Conservation (phyloP, 2,113 vertebrate species). For the Pseudorasbora parva region DNA sequence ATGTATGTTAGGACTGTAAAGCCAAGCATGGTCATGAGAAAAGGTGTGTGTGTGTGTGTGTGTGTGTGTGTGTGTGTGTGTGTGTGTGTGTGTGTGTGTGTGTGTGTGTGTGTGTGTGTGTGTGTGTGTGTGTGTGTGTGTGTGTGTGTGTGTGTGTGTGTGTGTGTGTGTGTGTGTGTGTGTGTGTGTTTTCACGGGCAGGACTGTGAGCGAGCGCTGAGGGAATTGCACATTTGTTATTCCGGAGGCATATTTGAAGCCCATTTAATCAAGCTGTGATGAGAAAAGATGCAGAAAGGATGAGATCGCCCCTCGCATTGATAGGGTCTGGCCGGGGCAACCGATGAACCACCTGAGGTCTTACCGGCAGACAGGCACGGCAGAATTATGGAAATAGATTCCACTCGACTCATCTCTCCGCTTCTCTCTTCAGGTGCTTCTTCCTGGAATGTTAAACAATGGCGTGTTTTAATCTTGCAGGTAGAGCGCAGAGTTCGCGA, state of each 20-base stretch:
- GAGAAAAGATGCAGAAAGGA: conserved; percentile 59
- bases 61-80: background rate
- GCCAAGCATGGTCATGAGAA: background rate
- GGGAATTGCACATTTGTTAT: conserved; percentile 55
- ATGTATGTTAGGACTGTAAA: background rate
- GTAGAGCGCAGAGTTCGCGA: conserved; percentile 35
- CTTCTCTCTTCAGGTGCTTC: conserved; percentile 51
- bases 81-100: background rate
- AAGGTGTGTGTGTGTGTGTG: background rate
- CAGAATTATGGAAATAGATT: conserved; percentile 61
- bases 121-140: background rate
- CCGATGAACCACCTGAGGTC: conserved; percentile 55
- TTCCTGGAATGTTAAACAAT: conserved; percentile 56
- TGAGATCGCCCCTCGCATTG: conserved; percentile 59
- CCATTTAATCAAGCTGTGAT: conserved; percentile 62
- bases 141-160: background rate
- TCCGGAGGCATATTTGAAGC: conserved; percentile 56
- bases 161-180: background rate
- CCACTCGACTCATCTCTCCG: conserved; percentile 47
- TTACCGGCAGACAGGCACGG: conserved; percentile 50
- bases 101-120: no score
- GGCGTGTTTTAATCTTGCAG: conserved; percentile 53
- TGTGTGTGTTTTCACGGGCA: conserved; percentile 12
- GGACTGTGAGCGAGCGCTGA: background rate
- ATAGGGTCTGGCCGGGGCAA: conserved; percentile 58